Evolutionary conservation across 2,888 invertebrate species (phyloP), one percentile per base, ranked within the genome.

Genomic region (Sarcophaga rosellei): DNA sequence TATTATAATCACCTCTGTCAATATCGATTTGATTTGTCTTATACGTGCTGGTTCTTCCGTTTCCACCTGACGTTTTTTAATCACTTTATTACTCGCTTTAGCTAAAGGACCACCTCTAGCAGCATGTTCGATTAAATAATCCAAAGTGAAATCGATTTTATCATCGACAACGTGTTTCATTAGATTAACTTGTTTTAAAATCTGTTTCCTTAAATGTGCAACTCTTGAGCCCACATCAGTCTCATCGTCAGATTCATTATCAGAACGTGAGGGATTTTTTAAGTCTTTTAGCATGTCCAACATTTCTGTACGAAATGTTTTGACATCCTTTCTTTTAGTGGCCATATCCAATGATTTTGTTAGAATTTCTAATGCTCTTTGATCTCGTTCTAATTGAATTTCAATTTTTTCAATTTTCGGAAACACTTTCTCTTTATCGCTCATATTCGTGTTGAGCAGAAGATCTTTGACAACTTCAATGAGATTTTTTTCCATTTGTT

Each of bases 401-500:
- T 93, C 91, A 17, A 93, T 91, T 63, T 90, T 89, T 47, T 90
- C 87, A 23, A 92, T 89, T 87, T 92, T 91, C 1, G 90, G 88
- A 75, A 90, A 75, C 8, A 91, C 88, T 5, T 86, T 83, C 0
- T 76, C 68, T 21, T 85, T 86, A 61, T 91, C 89, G 57, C 89
- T 83, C 6, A 88, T 85, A 59, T 90, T 89, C 17, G 90, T 89
- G 25, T 91, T 89, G 1, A 90, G 76, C 15, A 93, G 77, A 4
- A 93, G 84, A 83, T 92, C 92, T 25, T 89, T 88, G 2, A 93
- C 88, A 20, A 88, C 85, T 20, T 88, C 88, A 6, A 91, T 90
- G 70, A 93, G 76, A 76, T 93, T 90, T 59, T 90, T 85, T 66
- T 92, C 91, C 91, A 93, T 92, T 61, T 90, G 88, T 63, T 91